Conservation (phyloP, 2,888 invertebrate genomes). For the Caenorhabditis imperialis region DNA sequence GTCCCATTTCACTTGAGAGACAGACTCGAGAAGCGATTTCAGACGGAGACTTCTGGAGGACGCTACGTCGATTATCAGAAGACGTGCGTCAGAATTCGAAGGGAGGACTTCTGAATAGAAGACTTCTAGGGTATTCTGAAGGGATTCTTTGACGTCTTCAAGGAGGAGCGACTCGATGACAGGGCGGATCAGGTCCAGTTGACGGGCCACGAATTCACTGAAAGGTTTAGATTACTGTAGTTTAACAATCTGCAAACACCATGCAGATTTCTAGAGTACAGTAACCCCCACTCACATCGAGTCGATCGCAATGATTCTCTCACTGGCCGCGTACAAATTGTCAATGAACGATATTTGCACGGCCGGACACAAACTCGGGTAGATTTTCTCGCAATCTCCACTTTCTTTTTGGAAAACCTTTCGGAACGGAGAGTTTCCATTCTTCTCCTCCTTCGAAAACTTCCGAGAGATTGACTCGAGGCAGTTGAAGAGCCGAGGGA, state of each 20-base stretch:
- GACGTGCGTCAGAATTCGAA: slow-evolving; percentile 40
- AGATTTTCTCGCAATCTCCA: background rate
- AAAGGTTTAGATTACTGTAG: too few relatives aligned
- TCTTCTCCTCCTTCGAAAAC: slow-evolving; percentile 8
- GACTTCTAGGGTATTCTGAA: slow-evolving; percentile 42
- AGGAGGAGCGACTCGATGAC: slow-evolving; percentile 88
- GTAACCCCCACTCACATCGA: slow-evolving; percentile 85
- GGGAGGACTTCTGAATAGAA: slow-evolving; percentile 68
- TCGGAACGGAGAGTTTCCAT: slow-evolving; percentile 14
- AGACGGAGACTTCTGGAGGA: slow-evolving; percentile 66
- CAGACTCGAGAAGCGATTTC: slow-evolving; percentile 84
- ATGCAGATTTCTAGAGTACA: too few relatives aligned
- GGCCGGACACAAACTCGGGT: slow-evolving; percentile 55
- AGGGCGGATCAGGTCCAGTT: slow-evolving; percentile 88
- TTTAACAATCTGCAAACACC: too few relatives aligned
- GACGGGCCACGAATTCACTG: slow-evolving; percentile 88
- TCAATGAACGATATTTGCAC: slow-evolving; percentile 80
- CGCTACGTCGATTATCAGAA: slow-evolving; percentile 58
- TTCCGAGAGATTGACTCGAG: slow-evolving; percentile 39
- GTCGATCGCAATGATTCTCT: slow-evolving; percentile 92
- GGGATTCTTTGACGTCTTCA: slow-evolving; percentile 17
- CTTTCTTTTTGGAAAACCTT: slow-evolving; percentile 26
- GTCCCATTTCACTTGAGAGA: slow-evolving; percentile 92
- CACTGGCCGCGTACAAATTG: slow-evolving; percentile 87
- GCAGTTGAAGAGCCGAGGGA: slow-evolving; percentile 18